Base-by-base conservation (phyloP, 1,140 invertebrate genomes). In the Phymastichus coffea region DNA sequence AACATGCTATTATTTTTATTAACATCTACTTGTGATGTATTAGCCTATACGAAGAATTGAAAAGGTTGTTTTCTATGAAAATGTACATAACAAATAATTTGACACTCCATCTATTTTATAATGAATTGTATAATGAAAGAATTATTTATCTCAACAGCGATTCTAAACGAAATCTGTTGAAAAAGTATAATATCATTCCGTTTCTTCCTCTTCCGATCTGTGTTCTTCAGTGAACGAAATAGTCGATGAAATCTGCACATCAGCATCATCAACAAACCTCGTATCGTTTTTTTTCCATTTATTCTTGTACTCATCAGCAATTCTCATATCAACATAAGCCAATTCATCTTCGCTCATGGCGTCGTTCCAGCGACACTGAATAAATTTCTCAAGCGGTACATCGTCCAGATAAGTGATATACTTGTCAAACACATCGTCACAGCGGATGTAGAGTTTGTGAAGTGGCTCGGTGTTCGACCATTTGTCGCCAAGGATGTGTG, bases 301-400 rank as follows among this genome's bases (percentile, higher is more conserved):
- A 22, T 47, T 19, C n/a, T 19, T 14, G 26, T 56, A 56, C 1
- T 37, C 1, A 4, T 12, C 17, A 10, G 14, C 10, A 22, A 56
- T 56, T 12, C 25, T 47, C 22, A 14, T 26, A 6, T 47, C 43
- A 14, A 57, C 40, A 15, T 48, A 38, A 1, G 3, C 9, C 12
- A 48, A 20, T 1, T 12, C 19, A 1, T 25, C 9, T 0, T 48
- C 44, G 14, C 23, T 20, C 10, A 57, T 1, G 0, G 23, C 19
- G 8, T 40, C 55, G 12, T 20, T 2, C 35, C 44, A 57, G 12
- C n/a, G n/a, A 17, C 47, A 57, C 1, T 49, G 56, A 23, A 57
- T 51, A 12, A 23, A 57, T 17, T 35, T 35, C 2, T 57, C 56
- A 17, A 57, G 9, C 1, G 37, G 55, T 3, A 57, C 12, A 1